These are phyloP conservation scores for Malaclemys terrapin DNA, from an alignment of 2,113 vertebrate genomes.

Conservation along the genomic window DNA sequence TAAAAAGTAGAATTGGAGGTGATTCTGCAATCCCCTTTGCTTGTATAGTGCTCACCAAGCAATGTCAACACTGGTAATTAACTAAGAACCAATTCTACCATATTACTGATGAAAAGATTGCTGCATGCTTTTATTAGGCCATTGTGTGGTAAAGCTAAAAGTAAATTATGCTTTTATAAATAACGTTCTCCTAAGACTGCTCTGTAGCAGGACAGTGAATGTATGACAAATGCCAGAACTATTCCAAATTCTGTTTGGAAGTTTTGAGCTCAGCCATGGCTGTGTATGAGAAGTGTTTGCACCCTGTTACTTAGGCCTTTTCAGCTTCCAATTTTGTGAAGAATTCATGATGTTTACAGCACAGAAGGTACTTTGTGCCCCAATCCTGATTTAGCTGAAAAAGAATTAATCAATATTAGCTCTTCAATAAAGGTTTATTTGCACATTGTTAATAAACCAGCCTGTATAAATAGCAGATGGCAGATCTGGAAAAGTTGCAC, in stretches of 20 bases:
- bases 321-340: constrained; percentile 79
- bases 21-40: constrained; percentile 77
- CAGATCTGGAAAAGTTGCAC: constrained; percentile 80
- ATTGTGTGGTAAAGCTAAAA: constrained; percentile 75
- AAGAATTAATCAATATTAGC: constrained; percentile 63
- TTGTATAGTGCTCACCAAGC: constrained; percentile 81
- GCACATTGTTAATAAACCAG: constrained; percentile 83
- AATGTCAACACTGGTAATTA: constrained; percentile 83
- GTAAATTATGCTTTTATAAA: constrained; percentile 73
- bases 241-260: constrained; percentile 71
- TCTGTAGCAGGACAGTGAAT: constrained; percentile 71
- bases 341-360: constrained; percentile 86
- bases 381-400: constrained; percentile 79
- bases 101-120: constrained; percentile 72
- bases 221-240: constrained; percentile 74
- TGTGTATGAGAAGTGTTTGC: constrained; percentile 71
- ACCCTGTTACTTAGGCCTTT: constrained; percentile 69
- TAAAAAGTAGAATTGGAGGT: constrained; percentile 79
- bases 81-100: constrained; percentile 73
- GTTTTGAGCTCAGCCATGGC: constrained; percentile 72
- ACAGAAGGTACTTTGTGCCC: constrained; percentile 85
- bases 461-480: constrained; percentile 73
- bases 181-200: constrained; percentile 70
- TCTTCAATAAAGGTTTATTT: constrained; percentile 83
- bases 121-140: constrained; percentile 83